These are phyloP conservation scores for Chitala chitala DNA, from an alignment of 2,113 vertebrate species.

Conservation along the genomic window DNA sequence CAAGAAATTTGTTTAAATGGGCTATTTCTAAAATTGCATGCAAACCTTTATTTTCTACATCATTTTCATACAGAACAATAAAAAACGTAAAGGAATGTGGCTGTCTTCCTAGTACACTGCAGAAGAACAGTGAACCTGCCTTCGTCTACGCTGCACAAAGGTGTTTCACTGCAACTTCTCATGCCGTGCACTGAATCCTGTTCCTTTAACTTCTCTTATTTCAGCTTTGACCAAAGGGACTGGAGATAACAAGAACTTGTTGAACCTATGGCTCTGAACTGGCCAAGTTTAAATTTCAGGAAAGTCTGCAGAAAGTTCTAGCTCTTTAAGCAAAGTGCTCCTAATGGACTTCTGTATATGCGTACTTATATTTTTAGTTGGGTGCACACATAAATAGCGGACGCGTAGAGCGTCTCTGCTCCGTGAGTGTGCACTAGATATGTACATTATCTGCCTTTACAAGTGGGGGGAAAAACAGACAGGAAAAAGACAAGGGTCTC, in stretches of 20 bases:
- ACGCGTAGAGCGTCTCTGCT: not conserved
- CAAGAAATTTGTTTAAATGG: not conserved
- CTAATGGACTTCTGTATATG: slow-evolving; percentile 47
- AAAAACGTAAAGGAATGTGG: not conserved
- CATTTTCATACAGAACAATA: not conserved
- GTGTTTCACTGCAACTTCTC: too few species aligned
- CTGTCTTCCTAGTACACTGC: not conserved
- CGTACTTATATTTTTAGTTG: slow-evolving; percentile 24
- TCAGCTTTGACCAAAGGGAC: too few species aligned
- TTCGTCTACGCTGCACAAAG: not conserved
- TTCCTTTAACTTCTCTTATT: too few species aligned
- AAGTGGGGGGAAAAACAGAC: slow-evolving; percentile 23
- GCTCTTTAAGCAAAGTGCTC: slow-evolving; percentile 20
- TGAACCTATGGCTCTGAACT: not conserved
- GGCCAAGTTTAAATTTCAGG: not conserved
- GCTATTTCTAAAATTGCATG: not conserved
- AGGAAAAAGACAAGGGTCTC: slow-evolving; percentile 32
- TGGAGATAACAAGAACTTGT: not conserved
- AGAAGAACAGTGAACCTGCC: not conserved
- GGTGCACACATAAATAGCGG: not conserved
- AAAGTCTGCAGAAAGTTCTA: not conserved
- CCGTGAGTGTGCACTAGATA: slow-evolving; percentile 36
- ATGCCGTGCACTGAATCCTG: not conserved
- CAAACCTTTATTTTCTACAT: not conserved
- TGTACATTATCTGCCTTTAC: slow-evolving; percentile 30